Evolutionary conservation across 2,797 vertebrate species (phyloP).

Genomic region (Astyanax mexicanus): DNA sequence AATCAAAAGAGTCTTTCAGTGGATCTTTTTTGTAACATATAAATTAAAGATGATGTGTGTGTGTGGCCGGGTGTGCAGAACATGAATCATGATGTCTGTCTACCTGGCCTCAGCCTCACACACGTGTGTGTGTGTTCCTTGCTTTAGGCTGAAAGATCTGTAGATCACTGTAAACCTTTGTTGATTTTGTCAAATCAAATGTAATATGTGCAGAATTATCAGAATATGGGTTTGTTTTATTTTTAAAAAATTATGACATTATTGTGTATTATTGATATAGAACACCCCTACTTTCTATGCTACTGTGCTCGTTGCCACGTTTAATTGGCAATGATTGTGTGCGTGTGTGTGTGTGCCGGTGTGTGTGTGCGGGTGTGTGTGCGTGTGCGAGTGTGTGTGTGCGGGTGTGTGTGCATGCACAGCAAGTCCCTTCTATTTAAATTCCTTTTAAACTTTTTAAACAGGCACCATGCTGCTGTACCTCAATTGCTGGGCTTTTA

Average conservation of each 20-base stretch:
- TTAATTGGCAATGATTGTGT: too few relatives aligned
- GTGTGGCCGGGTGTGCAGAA: background rate
- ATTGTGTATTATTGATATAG: too few relatives aligned
- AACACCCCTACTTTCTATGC: too few relatives aligned
- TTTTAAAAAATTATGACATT: too few relatives aligned
- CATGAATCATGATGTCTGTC: background rate
- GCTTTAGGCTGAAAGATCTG: background rate
- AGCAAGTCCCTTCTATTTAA: background rate
- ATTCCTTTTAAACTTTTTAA: slow-evolving; percentile 3
- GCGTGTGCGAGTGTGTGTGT: background rate
- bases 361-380: background rate
- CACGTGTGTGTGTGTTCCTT: background rate
- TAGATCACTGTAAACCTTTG: background rate
- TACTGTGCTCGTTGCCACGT: too few relatives aligned
- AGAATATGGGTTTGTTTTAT: too few relatives aligned
- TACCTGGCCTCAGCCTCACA: background rate
- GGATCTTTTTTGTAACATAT: too few relatives aligned
- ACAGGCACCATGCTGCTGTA: slow-evolving; percentile 17
- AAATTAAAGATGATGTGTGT: too few relatives aligned
- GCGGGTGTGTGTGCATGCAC: background rate
- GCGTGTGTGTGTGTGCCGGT: background rate
- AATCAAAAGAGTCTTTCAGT: background rate
- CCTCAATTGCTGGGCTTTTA: slow-evolving; percentile 6
- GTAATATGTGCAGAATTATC: too few relatives aligned
- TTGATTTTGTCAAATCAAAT: too few relatives aligned